These are phyloP conservation scores for Pangasius macronema DNA, from an alignment of 2,797 vertebrate species.

Conservation along the genomic window DNA sequence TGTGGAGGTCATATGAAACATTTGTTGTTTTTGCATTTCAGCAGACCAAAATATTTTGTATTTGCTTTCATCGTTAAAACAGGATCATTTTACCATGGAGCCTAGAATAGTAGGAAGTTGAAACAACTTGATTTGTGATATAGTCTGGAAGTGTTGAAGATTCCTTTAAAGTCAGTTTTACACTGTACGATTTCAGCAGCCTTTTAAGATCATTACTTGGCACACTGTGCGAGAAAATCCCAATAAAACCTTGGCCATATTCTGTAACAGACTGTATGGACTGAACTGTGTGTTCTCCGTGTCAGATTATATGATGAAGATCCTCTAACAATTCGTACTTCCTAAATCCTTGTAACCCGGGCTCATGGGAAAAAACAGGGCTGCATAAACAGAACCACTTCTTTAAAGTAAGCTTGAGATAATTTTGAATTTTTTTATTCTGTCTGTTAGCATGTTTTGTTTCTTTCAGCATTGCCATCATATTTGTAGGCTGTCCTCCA, in stretches of 20 bases:
- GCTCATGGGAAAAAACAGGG: background rate
- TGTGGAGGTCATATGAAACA: conserved; percentile 64
- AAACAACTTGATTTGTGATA: background rate
- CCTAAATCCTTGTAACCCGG: background rate
- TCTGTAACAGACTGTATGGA: background rate
- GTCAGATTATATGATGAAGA: background rate
- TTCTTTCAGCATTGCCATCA: background rate
- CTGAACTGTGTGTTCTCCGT: background rate
- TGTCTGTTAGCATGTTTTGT: background rate
- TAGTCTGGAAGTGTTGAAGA: background rate
- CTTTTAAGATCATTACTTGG: background rate
- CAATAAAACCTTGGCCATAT: background rate
- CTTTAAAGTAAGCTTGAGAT: background rate
- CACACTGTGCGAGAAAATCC: background rate
- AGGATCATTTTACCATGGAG: background rate
- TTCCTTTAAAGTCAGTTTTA: background rate
- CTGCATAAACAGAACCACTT: background rate
- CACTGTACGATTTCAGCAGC: background rate
- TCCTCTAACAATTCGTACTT: no score
- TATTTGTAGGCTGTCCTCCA: background rate
- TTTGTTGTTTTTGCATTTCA: conserved; percentile 54
- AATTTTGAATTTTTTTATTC: background rate
- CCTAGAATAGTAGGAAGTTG: background rate
- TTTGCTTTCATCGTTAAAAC: conserved; percentile 26
- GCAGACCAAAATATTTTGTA: conserved; percentile 16